phyloP scores from a whole-genome alignment of 2,888 invertebrate genomes.

The Sturmia bella region DNA sequence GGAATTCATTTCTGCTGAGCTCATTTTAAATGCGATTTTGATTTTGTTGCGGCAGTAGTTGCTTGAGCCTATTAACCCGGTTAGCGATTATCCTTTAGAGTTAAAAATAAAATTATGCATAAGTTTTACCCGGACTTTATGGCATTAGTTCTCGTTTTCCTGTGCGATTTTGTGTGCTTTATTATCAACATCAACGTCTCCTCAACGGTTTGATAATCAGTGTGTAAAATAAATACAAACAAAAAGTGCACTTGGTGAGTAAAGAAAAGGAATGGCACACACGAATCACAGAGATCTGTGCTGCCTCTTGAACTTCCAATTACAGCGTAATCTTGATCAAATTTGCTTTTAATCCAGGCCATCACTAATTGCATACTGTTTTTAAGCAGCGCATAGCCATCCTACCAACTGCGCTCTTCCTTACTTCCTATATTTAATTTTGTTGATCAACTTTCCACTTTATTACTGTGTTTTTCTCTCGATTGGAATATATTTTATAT shows the following conservation, averaged over 20 bases:
- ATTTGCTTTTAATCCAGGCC: too few relatives aligned
- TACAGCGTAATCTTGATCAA: constrained; percentile 47
- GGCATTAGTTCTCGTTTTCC: not conserved
- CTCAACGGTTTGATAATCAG: constrained; percentile 41
- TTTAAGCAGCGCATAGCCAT: too few relatives aligned
- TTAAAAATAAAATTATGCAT: constrained; percentile 7
- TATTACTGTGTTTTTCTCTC: too few relatives aligned
- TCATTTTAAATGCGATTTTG: constrained; percentile 1
- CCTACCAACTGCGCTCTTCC: too few relatives aligned
- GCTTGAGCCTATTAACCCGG: constrained; percentile 68
- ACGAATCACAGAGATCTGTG: constrained; percentile 57
- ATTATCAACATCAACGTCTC: constrained; percentile 20
- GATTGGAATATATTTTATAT: too few relatives aligned
- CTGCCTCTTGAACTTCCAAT: constrained; percentile 64
- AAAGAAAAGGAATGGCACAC: not conserved
- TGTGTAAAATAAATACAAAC: constrained; percentile 48
- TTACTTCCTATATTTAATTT: too few relatives aligned
- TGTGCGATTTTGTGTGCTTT: constrained; percentile 14
- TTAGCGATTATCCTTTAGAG: constrained; percentile 62
- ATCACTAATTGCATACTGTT: too few relatives aligned
- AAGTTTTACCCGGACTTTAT: constrained; percentile 22
- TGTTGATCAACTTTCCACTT: too few relatives aligned
- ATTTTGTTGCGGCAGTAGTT: constrained; percentile 10
- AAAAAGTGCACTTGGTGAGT: constrained; percentile 47
- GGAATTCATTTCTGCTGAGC: constrained; percentile 8